Base-by-base conservation (phyloP, 2,797 vertebrate genomes). In the Potorous gilbertii region DNA sequence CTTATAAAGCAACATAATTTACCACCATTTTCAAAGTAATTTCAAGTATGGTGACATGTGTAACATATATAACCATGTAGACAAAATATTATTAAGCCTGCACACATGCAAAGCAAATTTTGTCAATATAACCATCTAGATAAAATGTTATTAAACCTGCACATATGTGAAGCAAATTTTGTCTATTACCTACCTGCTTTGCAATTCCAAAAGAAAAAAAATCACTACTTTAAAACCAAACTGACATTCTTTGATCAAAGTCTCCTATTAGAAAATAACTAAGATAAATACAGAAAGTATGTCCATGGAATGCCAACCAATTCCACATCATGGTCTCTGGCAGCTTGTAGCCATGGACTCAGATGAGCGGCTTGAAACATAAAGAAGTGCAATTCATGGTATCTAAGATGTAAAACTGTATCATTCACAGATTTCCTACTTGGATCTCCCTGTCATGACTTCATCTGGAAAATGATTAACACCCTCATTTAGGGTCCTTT, bases 161-260 rank as follows among this genome's bases (percentile, higher is more conserved):
- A 91, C 92, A 56, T 27, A 90, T 16, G 55, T 57, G 29, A 92
- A 92, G 62, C 62, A 87, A 95, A 81, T 74, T 92, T 93, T 59
- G 90, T 91, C 93, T 95, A 57, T 54, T 66, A 95, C 93, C 62
- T 11, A 94, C 91, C 94, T 91, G 29, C 93, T 92, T 94, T 94
- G 92, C 66, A 90, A 34, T 89, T 96, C 59, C 52, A 54, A 94
- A 92, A 55, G 24, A 87, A 87, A 81, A 74, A 81, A 87, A 87
- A 87, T 12, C 40, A 87, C 74, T 81, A 81, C 8, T 50, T 87
- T 87, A 3, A 50, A 50, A 87, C 9, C 40, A 50, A 87, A 87
- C 8, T 50, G 24, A 46, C 40, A 50, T 87, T 87, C 9, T 87
- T 87, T 87, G 40, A 46, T 50, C 74, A 87, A 87, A 81, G 9